phyloP scores from a whole-genome alignment of 1,140 invertebrate genomes.

The Zophobas morio region DNA sequence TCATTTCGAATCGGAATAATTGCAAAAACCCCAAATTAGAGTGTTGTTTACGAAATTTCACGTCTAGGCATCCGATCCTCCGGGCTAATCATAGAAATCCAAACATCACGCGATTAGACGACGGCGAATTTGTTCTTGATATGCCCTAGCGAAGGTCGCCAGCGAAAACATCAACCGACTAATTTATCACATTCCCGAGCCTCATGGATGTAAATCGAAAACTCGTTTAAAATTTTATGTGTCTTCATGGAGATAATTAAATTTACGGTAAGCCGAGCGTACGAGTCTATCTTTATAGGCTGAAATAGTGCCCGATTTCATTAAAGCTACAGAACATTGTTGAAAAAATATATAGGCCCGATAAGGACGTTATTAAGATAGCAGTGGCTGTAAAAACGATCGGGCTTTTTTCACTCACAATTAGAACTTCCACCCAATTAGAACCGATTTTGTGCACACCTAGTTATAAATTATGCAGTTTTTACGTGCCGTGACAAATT shows the following conservation, averaged over 20 bases:
- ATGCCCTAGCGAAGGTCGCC: too few species aligned
- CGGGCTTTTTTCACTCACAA: background rate
- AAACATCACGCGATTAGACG: conserved; percentile 27
- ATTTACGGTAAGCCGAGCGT: conserved; percentile 28
- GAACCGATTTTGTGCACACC: background rate
- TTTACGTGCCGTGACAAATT: conserved; percentile 3
- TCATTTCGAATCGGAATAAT: conserved; percentile 33
- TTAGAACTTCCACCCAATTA: too few species aligned
- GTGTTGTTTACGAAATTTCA: conserved; percentile 38
- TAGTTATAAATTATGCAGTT: background rate
- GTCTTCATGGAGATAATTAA: conserved; percentile 31
- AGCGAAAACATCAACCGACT: background rate
- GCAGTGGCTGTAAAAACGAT: conserved; percentile 1
- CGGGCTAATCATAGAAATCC: conserved; percentile 20
- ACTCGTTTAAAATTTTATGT: conserved; percentile 35
- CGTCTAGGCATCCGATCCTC: conserved; percentile 15
- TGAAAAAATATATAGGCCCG: conserved; percentile 14
- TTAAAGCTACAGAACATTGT: conserved; percentile 27
- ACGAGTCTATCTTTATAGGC: conserved; percentile 29
- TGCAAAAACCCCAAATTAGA: conserved; percentile 32
- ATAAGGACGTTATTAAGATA: conserved; percentile 13
- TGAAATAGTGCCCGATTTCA: conserved; percentile 34
- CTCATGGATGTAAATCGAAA: conserved; percentile 14
- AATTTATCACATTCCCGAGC: conserved; percentile 18
- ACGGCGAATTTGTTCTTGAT: background rate